These are phyloP conservation scores for Marcusenius ussheri DNA, from an alignment of 2,113 vertebrate genomes.

Conservation along the genomic window DNA sequence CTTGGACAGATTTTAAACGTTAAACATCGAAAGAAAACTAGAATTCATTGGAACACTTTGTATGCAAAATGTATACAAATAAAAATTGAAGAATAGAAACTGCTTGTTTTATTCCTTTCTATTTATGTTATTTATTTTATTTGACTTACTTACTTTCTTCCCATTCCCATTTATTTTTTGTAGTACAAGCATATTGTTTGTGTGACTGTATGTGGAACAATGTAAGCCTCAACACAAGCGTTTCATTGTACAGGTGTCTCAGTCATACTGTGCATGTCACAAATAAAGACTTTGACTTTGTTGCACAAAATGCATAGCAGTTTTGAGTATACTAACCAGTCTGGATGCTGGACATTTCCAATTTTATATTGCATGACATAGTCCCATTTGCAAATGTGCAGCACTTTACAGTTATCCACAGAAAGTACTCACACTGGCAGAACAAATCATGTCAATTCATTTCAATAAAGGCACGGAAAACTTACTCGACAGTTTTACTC, in stretches of 20 bases:
- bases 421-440: neutral
- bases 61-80: neutral
- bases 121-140: neutral
- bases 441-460: neutral
- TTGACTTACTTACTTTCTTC: neutral
- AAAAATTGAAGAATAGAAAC: neutral
- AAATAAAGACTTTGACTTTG: neutral
- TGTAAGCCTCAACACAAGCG: neutral
- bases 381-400: neutral
- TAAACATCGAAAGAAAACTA: neutral
- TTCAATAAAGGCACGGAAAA: slow-evolving; percentile 24
- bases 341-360: neutral
- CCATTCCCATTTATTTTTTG: neutral
- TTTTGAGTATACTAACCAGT: neutral
- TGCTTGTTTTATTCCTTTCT: neutral
- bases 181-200: neutral
- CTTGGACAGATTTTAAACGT: neutral
- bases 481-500: slow-evolving; percentile 82
- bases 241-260: neutral
- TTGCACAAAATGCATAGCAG: neutral
- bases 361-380: neutral
- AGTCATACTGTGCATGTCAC: neutral
- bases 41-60: neutral
- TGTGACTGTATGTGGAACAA: neutral
- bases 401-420: neutral